These are phyloP conservation scores for Cichlasoma orientale DNA, from an alignment of 2,797 vertebrate species.

Conservation along the genomic window DNA sequence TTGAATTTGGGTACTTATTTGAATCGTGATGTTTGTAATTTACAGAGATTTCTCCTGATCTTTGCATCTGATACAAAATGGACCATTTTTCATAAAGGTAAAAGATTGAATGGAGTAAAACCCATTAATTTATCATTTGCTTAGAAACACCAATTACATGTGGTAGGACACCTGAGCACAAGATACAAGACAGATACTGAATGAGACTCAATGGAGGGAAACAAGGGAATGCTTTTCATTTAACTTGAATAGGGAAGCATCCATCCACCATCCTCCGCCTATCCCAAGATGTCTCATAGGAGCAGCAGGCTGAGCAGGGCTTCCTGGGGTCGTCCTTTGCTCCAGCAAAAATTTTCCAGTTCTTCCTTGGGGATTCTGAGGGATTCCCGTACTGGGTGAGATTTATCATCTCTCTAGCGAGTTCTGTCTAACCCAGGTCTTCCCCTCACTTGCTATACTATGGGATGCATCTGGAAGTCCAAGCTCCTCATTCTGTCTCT, in stretches of 20 bases:
- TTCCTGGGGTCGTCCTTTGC: too few species aligned
- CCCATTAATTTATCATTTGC: rapidly evolving
- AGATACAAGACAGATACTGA: too few species aligned
- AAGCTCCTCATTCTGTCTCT: not conserved
- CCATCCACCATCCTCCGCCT: too few species aligned
- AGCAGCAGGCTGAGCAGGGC: too few species aligned
- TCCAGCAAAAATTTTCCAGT: too few species aligned
- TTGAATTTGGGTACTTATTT: rapidly evolving
- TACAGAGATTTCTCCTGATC: not conserved
- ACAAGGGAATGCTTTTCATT: too few species aligned
- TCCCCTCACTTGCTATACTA: not conserved
- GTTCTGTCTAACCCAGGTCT: not conserved
- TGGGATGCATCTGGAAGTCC: not conserved
- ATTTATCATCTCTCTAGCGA: not conserved
- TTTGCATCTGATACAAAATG: not conserved
- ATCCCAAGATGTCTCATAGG: too few species aligned
- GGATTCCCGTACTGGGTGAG: not conserved
- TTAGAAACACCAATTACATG: not conserved
- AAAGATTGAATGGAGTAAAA: too few species aligned
- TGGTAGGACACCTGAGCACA: not conserved
- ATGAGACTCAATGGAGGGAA: too few species aligned
- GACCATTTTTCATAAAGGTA: too few species aligned
- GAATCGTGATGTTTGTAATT: not conserved
- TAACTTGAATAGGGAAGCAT: too few species aligned
- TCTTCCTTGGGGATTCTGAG: not conserved